Conservation (phyloP, 2,888 invertebrate species). For the Itoplectis maculator region DNA sequence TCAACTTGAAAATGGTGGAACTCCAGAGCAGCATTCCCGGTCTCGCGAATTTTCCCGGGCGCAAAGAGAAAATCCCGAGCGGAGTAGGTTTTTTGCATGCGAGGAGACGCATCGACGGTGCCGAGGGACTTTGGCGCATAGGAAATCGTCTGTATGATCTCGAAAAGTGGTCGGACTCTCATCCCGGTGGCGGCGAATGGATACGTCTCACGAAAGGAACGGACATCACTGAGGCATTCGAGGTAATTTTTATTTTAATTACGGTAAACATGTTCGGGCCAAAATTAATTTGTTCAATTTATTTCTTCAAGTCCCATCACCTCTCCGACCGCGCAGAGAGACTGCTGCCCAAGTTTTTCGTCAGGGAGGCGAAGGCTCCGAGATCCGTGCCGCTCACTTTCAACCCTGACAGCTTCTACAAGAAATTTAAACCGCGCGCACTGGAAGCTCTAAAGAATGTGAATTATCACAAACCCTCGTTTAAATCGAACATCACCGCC, state of each 20-base stretch:
- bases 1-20: slow-evolving; percentile 55
- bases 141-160: slow-evolving; percentile 93
- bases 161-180: slow-evolving; percentile 90
- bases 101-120: slow-evolving; percentile 89
- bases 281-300: background rate
- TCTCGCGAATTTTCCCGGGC: slow-evolving; percentile 80
- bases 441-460: slow-evolving; percentile 86
- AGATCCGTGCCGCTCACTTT: slow-evolving; percentile 91
- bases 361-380: slow-evolving; percentile 87
- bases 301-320: slow-evolving; percentile 86
- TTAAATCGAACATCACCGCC: slow-evolving; percentile 80
- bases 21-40: slow-evolving; percentile 86
- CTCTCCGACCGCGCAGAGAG: slow-evolving; percentile 86
- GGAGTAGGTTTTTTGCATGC: slow-evolving; percentile 88
- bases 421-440: slow-evolving; percentile 88
- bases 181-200: slow-evolving; percentile 95
- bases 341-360: slow-evolving; percentile 88
- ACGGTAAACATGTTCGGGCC: no score
- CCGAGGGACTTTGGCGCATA: slow-evolving; percentile 92
- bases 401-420: slow-evolving; percentile 90
- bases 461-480: slow-evolving; percentile 81
- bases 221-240: slow-evolving; percentile 93
- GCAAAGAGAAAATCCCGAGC: slow-evolving; percentile 85
- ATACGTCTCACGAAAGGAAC: slow-evolving; percentile 90
- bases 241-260: slow-evolving; percentile 80